Evolutionary conservation across 1,140 invertebrate genomes (phyloP), one percentile per base, ranked within the genome.

Genomic region (Stegodyphus mimosarum): DNA sequence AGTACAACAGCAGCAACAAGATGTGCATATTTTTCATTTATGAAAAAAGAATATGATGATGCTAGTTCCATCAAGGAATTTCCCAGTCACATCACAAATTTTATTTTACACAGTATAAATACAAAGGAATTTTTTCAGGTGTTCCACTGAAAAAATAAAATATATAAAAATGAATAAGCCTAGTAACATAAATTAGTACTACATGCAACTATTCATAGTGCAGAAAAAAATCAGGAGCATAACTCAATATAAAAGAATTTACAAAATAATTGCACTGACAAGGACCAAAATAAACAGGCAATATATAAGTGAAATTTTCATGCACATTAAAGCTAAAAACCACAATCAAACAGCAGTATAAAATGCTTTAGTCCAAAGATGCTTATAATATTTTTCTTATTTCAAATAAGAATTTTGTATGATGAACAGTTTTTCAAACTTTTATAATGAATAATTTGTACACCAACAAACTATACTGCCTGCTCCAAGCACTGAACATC

Each of bases 261-360:
- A 49, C 53, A 83, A 33, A 67, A 33, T 74, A 66, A 83, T 83
- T 83, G 81, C 81, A 83, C 81, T 66, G 64, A 83, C 64, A 55
- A 75, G 17, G 63, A 75, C 51, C 73, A 75, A 75, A 69, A 74
- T 67, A 7, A 18, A 13, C 10, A 64, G 17, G 64, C 50, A 51
- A 55, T 18, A 51, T n/a, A 75, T n/a, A 83, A 75, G 81, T 60
- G n/a, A 69, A 49, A 33, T 67, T 17, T 55, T 75, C 64, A 83
- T 74, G 76, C 63, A 83, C 50, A 76, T 83, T 81, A 83, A 75
- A 83, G 81, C 81, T 83, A 83, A 83, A 83, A 75, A 67, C 72
- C 73, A 83, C 80, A 74, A 71, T 72, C 53, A 69, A 75, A 67
- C 7, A 70, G 70, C 11, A 51, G 81, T 83, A 83, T 69, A 83